These are phyloP conservation scores for Carcina quercana DNA, from an alignment of 2,888 invertebrate genomes.

Conservation along the genomic window DNA sequence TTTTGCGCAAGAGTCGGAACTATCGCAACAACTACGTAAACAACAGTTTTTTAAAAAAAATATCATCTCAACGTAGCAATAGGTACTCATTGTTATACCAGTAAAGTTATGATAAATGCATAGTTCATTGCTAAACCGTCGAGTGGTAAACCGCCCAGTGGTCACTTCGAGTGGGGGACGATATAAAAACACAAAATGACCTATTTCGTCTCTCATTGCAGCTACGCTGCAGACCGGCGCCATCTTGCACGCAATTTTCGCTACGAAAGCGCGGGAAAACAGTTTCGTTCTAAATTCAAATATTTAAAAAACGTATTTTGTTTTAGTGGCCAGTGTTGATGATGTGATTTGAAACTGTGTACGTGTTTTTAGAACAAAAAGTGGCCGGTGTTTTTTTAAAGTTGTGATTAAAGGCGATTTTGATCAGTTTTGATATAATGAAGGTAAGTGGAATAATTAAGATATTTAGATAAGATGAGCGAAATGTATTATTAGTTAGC, in stretches of 20 bases:
- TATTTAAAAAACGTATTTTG: too few relatives aligned
- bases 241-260: conserved; percentile 8
- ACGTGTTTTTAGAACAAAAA: conserved; percentile 12
- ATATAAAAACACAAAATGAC: conserved; percentile 52
- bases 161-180: conserved; percentile 41
- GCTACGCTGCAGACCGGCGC: conserved; percentile 28
- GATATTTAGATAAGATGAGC: neutral
- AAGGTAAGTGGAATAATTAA: conserved; percentile 23
- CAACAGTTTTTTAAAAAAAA: too few relatives aligned
- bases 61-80: too few relatives aligned
- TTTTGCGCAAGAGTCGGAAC: too few relatives aligned
- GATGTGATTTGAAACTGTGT: conserved; percentile 16
- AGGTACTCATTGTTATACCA: too few relatives aligned
- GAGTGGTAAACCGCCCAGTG: too few relatives aligned
- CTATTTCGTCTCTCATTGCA: conserved; percentile 56
- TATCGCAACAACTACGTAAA: too few relatives aligned
- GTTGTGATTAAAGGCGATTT: conserved; percentile 6
- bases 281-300: conserved; percentile 2
- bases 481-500: too few relatives aligned
- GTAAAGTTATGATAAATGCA: too few relatives aligned
- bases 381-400: conserved; percentile 16
- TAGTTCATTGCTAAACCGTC: too few relatives aligned
- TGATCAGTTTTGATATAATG: conserved; percentile 22
- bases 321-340: conserved; percentile 5
- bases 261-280: conserved; percentile 10